Base-by-base conservation (phyloP, 2,888 invertebrate species). In the Phasia obesa region DNA sequence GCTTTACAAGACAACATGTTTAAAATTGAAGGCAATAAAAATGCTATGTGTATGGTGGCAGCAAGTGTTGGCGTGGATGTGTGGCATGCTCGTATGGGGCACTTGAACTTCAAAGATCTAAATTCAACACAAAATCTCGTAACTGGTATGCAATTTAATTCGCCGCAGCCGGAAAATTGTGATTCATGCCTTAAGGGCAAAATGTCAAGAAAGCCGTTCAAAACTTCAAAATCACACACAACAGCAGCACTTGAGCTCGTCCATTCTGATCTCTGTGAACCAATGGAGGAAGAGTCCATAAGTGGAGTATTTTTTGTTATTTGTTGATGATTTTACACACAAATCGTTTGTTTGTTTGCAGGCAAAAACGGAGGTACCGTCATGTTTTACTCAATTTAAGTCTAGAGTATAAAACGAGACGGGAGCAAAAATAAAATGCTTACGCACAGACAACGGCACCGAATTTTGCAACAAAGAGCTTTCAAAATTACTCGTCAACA, bases 321-420 rank as follows among this genome's bases (percentile, higher is more conserved):
- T 91, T 47, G 86, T 88, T 57, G 91, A 91, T 86, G 89, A 90
- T 81, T 84, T 85, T 87, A 88, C 38, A 1, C 75, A 64, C 23
- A 71, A 69, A 55, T 42, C 67, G 19, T 76, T 65, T 19, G 47
- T 82, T 27, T 90, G 6, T 83, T 76, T 91, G 19, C 88, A 89
- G 74, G 3, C 84, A 35, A 90, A 91, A 85, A 65, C 75, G 57
- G 88, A 91, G 83, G 87, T 88, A 38, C 78, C 85, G 6, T 51
- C 77, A 3, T 77, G 60, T 3, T 88, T 88, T 81, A 70, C 71
- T 51, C 71, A 87, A 27, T 88, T 88, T 80, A 86, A 88, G 55
- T 57, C 38, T 4, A 57, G 84, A 42, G n/a, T n/a, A n/a, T n/a
- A n/a, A n/a, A n/a, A n/a, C n/a, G n/a, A n/a, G n/a, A n/a, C n/a